Conservation (phyloP, 2,797 vertebrate species). For the Micromesistius poutassou region DNA sequence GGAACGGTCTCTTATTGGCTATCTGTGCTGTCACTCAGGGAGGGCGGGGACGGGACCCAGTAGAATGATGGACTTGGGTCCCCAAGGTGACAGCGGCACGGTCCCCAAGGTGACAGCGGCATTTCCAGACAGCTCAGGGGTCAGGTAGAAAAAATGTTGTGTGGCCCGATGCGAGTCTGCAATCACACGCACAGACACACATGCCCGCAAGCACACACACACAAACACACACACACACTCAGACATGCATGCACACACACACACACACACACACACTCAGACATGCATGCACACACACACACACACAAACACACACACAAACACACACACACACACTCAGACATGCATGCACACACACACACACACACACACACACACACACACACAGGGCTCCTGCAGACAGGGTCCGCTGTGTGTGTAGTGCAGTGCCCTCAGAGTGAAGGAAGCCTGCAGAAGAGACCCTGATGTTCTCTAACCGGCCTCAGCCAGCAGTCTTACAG, state of each 20-base stretch:
- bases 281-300: constrained; percentile 31
- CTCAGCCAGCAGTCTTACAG: constrained; percentile 47
- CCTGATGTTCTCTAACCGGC: constrained; percentile 46
- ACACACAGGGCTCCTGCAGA: constrained; percentile 51
- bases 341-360: neutral
- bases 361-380: constrained; percentile 25
- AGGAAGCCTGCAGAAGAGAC: constrained; percentile 46
- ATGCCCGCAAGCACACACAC: constrained; percentile 45
- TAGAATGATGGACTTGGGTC: constrained; percentile 1
- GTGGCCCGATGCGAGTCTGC: constrained; percentile 47
- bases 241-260: neutral
- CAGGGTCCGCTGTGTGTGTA: constrained; percentile 38
- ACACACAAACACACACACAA: constrained; percentile 25
- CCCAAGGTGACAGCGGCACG: constrained; percentile 35
- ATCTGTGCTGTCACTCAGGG: neutral
- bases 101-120: constrained; percentile 35
- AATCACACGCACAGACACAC: constrained; percentile 50
- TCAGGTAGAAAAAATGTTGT: constrained; percentile 50
- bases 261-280: neutral
- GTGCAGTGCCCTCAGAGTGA: constrained; percentile 63
- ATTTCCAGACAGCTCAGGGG: constrained; percentile 42
- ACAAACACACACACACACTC: constrained; percentile 54
- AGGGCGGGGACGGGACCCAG: neutral
- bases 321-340: neutral
- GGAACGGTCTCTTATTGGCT: neutral